Base-by-base conservation (phyloP, 2,888 invertebrate species). In the Agrilus mali region DNA sequence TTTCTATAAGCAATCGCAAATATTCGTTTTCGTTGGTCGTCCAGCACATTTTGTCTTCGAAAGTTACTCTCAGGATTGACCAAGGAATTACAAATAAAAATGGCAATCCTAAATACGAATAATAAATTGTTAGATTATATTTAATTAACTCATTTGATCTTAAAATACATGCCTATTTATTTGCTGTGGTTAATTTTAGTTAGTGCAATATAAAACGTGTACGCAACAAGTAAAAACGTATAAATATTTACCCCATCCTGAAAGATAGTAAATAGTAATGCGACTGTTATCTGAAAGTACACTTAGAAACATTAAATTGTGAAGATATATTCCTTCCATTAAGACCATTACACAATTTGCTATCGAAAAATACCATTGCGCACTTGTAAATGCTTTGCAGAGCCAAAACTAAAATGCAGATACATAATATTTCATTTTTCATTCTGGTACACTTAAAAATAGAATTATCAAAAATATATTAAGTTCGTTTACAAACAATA, bases 311-410 rank as follows among this genome's bases (percentile, higher is more conserved):
- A 82, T 74, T 38, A 82, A 66, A 60, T 77, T 80, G 59, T 81
- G 79, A 8, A 82, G 69, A 58, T 82, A 82, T 3, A 80, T 66
- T 1, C 79, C 81, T 62, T 82, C 82, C 72, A 81, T 78, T 37
- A 81, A 65, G 44, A 82, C 75, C 74, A 81, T 78, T 52, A 73
- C 71, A 59, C 79, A 82, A 63, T 81, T 82, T 8, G 80, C 77
- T 43, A 77, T 66, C 43, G 79, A 71, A 50, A 74, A 74, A 60
- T 79, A 82, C 59, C 78, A 73, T 69, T 77, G 75, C 1, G 74
- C 50, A 43, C 73, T 72, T 20, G 74, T 74, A 35, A 81, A 67
- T 8, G 73, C 59, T 60, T 79, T 80, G 59, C 82, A 82, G 36
- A 73, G 61, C 77, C 79, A 79, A 45, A 70, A 74, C 75, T 79